These are phyloP conservation scores for Escarpia spicata DNA, from an alignment of 2,888 invertebrate species.

Conservation along the genomic window DNA sequence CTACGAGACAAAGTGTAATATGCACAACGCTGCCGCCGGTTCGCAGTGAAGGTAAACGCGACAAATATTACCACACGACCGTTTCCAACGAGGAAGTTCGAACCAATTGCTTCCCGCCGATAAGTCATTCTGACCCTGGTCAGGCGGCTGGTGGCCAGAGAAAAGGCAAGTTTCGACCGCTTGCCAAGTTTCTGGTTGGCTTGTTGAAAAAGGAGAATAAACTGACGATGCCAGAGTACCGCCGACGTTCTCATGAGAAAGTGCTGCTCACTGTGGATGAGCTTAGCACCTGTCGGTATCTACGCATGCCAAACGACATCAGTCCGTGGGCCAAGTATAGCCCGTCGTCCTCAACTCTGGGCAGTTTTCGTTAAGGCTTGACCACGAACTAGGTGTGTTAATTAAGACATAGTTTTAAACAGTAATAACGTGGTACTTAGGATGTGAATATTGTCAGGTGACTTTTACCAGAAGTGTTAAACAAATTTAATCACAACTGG, in stretches of 20 bases:
- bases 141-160: background rate
- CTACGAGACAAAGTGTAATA: background rate
- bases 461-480: background rate
- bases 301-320: background rate
- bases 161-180: background rate
- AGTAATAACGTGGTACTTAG: background rate
- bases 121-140: background rate
- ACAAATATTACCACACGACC: background rate
- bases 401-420: background rate
- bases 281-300: background rate
- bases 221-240: background rate
- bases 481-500: background rate
- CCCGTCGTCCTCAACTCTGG: too few species aligned
- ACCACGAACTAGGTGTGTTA: background rate
- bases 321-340: background rate
- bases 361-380: background rate
- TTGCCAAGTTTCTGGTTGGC: background rate
- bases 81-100: background rate
- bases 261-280: background rate
- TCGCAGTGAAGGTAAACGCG: background rate
- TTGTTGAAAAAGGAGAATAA: background rate
- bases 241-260: background rate
- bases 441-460: background rate
- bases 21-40: background rate
- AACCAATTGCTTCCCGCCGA: background rate